Evolutionary conservation across 2,888 invertebrate species (phyloP), one percentile per base, ranked within the genome.

Genomic region (Hermaeophaga mercurialis): DNA sequence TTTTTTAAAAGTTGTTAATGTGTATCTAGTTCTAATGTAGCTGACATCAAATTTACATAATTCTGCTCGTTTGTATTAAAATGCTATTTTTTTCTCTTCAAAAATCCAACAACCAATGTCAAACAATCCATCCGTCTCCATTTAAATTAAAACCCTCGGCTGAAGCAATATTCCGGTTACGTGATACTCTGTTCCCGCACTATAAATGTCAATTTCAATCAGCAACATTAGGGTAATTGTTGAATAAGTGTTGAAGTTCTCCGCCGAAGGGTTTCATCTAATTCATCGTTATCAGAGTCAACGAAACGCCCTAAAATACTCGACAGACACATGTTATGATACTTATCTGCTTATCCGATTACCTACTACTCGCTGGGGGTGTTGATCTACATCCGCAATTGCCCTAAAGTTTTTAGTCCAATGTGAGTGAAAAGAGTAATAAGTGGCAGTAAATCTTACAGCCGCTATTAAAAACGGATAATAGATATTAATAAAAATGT

Each of bases 321-420:
- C 67, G 62, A 69, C 72, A 71, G 65, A 69, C 75, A 76, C 75
- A 75, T 75, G 75, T 76, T 73, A 66, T 71, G 76, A 75, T 75
- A 67, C 70, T 74, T 76, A 75, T 76, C 72, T 69, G 58, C 67
- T 71, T 70, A 73, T 74, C 73, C 62, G 69, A 69, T 71, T 70
- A 72, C 68, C 64, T 63, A 60, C 55, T 56, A n/a, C n/a, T 55
- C 47, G 41, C 43, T 56, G 52, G 54, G 58, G 62, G 34, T 33
- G 52, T 41, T 50, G 52, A 56, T 56, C 56, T 43, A 22, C 44
- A 54, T 38, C 54, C 47, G 47, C 54, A 54, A 47, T 58, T 48
- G 48, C 46, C 44, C 19, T 14, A 24, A 47, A 34, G 15, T 48
- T 31, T 28, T 48, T n/a, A n/a, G n/a, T n/a, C n/a, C n/a, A n/a